Evolutionary conservation across 2,113 vertebrate species (phyloP), one percentile per base, ranked within the genome.

Genomic region (Pygoscelis adeliae): DNA sequence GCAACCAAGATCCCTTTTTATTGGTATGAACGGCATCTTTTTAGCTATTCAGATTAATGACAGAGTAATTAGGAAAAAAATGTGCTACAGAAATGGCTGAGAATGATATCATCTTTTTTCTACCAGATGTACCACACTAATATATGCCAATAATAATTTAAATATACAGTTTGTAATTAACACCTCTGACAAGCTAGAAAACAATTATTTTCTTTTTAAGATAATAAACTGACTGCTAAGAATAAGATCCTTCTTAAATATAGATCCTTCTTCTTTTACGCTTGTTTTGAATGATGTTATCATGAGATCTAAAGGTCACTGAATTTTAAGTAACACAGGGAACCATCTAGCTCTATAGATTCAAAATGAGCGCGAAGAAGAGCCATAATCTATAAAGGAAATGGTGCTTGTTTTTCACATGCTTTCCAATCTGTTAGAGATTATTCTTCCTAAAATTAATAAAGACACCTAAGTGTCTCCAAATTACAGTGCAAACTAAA

Each of bases 21-120:
- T 76, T 93, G 44, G 61, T 87, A 58, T 81, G 52, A 96, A 62
- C 44, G 78, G 8, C 55, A 93, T 76, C 70, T 97, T 76, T 82
- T 91, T 63, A 95, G 29, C 77, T 96, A 73, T 87, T 98, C 81
- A 86, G 52, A 97, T 90, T 97, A 95, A 95, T 70, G 87, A 93
- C 49, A 88, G 27, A 62, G 70, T 61, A 96, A 90, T 93, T 84
- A 79, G 85, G 61, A 65, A 73, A 93, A 96, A 90, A 92, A 12
- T 79, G 47, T 47, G 62, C 58, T 96, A 63, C 53, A 96, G 40
- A 94, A 79, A 93, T 91, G 76, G 29, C 58, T 90, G 82, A 90
- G 87, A 88, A 86, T 83, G 50, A 93, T 80, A 96, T 92, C 7
- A 77, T 82, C 40, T 73, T 83, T 65, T 62, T 93, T 80, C 65